Evolutionary conservation across 2,797 vertebrate genomes (phyloP).

Genomic region (Poecilia velifera): DNA sequence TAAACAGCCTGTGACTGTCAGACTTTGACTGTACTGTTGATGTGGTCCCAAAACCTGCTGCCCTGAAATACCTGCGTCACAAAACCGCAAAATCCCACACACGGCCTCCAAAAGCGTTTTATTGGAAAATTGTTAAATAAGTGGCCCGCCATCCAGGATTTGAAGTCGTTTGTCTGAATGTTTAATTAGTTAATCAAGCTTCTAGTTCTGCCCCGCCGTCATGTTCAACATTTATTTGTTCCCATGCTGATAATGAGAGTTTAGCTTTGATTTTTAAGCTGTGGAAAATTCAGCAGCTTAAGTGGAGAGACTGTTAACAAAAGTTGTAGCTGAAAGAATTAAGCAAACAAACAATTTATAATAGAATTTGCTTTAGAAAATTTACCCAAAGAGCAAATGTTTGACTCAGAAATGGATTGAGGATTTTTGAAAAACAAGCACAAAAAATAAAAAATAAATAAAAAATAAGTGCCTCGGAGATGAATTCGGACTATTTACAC

Average conservation of each 20-base stretch:
- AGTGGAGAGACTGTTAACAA: neutral
- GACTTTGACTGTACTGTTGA: neutral
- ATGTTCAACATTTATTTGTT: neutral
- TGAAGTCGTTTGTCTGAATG: neutral
- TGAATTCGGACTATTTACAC: neutral
- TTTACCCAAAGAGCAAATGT: neutral
- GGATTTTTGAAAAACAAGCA: neutral
- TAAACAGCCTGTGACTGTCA: neutral
- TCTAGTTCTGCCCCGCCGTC: neutral
- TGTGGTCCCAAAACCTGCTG: neutral
- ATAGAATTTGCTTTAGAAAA: neutral
- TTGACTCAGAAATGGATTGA: neutral
- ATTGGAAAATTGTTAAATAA: neutral
- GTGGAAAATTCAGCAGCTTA: neutral
- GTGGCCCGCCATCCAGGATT: neutral
- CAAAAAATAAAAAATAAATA: too few species aligned
- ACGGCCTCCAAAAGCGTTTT: neutral
- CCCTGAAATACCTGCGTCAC: neutral
- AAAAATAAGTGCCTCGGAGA: neutral
- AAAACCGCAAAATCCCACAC: neutral
- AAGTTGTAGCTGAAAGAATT: neutral
- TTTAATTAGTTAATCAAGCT: slow-evolving; percentile 1
- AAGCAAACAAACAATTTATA: neutral
- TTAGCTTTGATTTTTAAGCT: neutral
- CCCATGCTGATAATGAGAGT: neutral